These are phyloP conservation scores for Muscicapa comitata DNA, from an alignment of 2,797 vertebrate species.

Conservation along the genomic window DNA sequence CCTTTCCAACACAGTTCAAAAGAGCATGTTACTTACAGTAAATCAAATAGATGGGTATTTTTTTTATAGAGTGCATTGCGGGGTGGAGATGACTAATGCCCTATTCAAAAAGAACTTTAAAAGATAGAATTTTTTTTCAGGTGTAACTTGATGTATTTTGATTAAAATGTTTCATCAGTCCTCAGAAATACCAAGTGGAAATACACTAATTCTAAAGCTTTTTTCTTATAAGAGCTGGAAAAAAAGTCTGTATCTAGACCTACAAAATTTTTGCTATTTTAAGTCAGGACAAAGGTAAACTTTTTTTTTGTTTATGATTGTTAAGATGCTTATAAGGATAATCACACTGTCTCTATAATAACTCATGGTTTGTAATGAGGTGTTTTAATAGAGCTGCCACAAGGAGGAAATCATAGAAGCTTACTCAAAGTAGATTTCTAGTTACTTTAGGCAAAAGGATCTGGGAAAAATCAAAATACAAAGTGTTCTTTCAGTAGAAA, in stretches of 20 bases:
- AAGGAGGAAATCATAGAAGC: not conserved
- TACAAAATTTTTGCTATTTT: not conserved
- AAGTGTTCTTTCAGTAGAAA: not conserved
- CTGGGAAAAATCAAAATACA: not conserved
- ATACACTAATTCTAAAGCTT: not conserved
- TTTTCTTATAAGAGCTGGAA: not conserved
- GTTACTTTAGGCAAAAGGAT: not conserved
- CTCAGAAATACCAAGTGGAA: not conserved
- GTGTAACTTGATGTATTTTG: not conserved
- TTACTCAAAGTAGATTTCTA: not conserved
- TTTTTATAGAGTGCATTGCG: not conserved
- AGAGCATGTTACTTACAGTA: not conserved
- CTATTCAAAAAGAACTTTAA: not conserved
- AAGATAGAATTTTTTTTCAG: not conserved
- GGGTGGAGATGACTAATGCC: not conserved
- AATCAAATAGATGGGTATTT: not conserved
- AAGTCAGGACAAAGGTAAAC: not conserved
- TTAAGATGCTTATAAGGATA: constrained; percentile 13
- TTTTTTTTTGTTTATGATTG: not conserved
- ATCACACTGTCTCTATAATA: not conserved
- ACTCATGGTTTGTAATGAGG: not conserved
- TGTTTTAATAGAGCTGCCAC: not conserved
- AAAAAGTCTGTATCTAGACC: not conserved
- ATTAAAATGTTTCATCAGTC: not conserved
- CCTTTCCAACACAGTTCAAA: not conserved